Evolutionary conservation across 2,113 vertebrate species (phyloP).

Genomic region (Proterorhinus semilunaris): DNA sequence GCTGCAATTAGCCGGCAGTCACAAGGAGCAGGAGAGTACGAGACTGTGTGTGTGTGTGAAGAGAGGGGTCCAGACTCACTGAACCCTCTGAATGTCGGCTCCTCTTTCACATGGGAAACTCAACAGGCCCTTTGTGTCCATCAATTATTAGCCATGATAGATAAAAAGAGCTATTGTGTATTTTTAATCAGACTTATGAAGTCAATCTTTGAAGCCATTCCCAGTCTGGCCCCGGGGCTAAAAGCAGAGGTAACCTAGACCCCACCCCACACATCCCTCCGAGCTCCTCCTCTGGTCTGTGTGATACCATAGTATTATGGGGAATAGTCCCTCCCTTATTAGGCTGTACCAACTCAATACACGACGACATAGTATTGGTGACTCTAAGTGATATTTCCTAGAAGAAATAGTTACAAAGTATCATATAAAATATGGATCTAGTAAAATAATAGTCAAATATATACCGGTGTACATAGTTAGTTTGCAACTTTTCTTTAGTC

Average conservation of each 20-base stretch:
- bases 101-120: conserved; percentile 63
- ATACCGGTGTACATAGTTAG: too few relatives aligned
- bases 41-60: conserved; percentile 16
- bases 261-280: conserved; percentile 18
- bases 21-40: conserved; percentile 53
- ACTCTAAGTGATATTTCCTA: too few relatives aligned
- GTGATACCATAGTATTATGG: conserved; percentile 1
- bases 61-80: conserved; percentile 43
- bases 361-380: too few relatives aligned
- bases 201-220: conserved; percentile 60
- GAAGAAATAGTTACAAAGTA: too few relatives aligned
- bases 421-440: too few relatives aligned
- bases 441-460: too few relatives aligned
- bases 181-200: conserved; percentile 58
- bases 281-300: conserved; percentile 17
- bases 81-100: conserved; percentile 65
- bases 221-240: conserved; percentile 38
- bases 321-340: too few relatives aligned
- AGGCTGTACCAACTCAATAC: too few relatives aligned
- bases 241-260: conserved; percentile 20
- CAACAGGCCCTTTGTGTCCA: conserved; percentile 66
- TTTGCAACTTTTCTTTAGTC: too few relatives aligned
- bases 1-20: conserved; percentile 75
- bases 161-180: conserved; percentile 66
- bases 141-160: conserved; percentile 63